These are phyloP conservation scores for Acanthis flammea DNA, from an alignment of 2,797 vertebrate genomes.

Conservation along the genomic window DNA sequence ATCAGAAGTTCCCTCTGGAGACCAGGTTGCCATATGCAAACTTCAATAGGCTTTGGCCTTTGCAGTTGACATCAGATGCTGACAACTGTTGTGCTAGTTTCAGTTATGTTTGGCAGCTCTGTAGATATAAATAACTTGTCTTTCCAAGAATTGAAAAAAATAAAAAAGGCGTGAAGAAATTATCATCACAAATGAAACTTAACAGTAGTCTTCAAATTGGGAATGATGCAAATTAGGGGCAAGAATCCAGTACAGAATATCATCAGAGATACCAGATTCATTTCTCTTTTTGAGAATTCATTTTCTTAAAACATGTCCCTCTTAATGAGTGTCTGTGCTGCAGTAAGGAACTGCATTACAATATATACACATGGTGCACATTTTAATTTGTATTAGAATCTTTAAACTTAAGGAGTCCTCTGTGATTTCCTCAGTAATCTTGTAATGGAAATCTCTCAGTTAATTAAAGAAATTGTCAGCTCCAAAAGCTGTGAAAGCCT, in stretches of 20 bases:
- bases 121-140: not conserved
- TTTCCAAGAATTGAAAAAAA: not conserved
- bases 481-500: not conserved
- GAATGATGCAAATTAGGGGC: not conserved
- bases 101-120: slow-evolving; percentile 12
- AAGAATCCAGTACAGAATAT: not conserved
- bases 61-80: slow-evolving; percentile 26
- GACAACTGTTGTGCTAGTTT: slow-evolving; percentile 43
- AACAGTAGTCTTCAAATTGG: not conserved
- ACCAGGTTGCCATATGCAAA: slow-evolving; percentile 41
- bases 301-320: not conserved
- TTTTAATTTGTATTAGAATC: not conserved
- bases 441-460: not conserved
- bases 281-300: not conserved
- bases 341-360: not conserved
- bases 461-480: not conserved
- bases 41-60: slow-evolving; percentile 45
- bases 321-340: not conserved
- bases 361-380: not conserved
- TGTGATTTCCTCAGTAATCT: not conserved
- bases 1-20: slow-evolving; percentile 5
- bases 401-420: not conserved
- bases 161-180: not conserved
- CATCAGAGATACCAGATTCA: not conserved
- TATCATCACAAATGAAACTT: not conserved